These are phyloP conservation scores for Archivesica marissinica DNA, from an alignment of 1,140 invertebrate species.

Conservation along the genomic window DNA sequence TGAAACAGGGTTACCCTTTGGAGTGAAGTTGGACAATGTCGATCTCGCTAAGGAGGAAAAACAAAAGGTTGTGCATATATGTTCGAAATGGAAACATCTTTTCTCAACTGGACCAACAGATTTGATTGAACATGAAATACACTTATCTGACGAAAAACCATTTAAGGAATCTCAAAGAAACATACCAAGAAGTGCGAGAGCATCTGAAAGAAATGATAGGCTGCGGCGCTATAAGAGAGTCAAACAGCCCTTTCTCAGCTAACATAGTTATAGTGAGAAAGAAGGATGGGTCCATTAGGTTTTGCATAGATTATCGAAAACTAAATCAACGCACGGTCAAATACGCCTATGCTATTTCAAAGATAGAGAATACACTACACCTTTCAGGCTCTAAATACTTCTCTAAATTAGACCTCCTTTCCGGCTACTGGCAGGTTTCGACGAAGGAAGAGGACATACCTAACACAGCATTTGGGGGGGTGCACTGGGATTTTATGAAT, in stretches of 20 bases:
- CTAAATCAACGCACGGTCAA: neutral
- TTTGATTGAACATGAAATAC: too few species aligned
- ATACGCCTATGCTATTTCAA: neutral
- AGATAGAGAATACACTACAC: neutral
- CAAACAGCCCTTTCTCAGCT: neutral
- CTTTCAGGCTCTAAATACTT: neutral
- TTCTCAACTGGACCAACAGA: too few species aligned
- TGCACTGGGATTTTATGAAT: constrained; percentile 2
- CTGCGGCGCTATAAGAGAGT: neutral
- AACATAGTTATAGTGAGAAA: constrained; percentile 30
- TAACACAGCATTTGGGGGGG: constrained; percentile 1
- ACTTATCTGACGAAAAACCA: too few species aligned
- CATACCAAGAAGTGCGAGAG: constrained; percentile 25
- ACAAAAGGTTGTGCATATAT: too few species aligned
- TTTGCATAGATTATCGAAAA: constrained; percentile 3
- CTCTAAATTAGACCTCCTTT: constrained; percentile 11
- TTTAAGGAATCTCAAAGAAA: too few species aligned
- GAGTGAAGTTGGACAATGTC: too few species aligned
- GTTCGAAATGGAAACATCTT: too few species aligned
- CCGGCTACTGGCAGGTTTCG: constrained; percentile 7
- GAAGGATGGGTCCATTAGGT: neutral
- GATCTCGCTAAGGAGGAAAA: too few species aligned
- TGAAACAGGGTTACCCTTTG: too few species aligned
- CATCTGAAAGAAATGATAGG: constrained; percentile 16
- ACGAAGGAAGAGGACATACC: neutral